Base-by-base conservation (phyloP, 2,888 invertebrate genomes). In the Coenonympha arcania region DNA sequence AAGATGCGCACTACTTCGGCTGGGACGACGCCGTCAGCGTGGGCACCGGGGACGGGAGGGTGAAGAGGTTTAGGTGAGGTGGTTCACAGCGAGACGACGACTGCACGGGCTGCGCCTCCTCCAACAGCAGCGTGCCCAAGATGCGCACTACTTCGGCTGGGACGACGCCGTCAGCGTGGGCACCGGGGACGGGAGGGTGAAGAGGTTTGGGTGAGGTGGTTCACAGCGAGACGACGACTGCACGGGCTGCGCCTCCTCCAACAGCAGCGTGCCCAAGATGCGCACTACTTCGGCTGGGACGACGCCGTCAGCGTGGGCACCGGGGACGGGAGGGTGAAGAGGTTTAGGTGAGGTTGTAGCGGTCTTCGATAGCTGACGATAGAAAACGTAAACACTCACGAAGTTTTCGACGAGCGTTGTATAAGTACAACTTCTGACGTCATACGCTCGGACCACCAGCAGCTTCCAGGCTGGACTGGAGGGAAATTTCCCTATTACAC, bases 191-290 rank as follows among this genome's bases (percentile, higher is more conserved):
- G 80, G 79, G 0, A 62, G 82, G 24, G 70, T 76, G 0, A 85
- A 84, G 58, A 69, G 52, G 0, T 84, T 84, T 40, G 81, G 77
- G 84, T 82, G 3, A 64, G 60, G 55, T 6, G 11, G 28, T 3
- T 44, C 1, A 6, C 5, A 13, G n/a, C 9, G 9, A 16, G 91
- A 93, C 58, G 86, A 82, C 22, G 89, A 89, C 6, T 90, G 90
- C 56, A 76, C 77, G 0, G 79, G 72, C 1, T 16, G 52, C 0
- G 49, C 54, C 1, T 51, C 42, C 0, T 49, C 56, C 0, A 82
- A 81, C 48, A 63, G 70, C 0, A 70, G 71, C 0, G 24, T 71
- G 1, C 75, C 81, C 0, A 67, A 69, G 9, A 63, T 78, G n/a
- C n/a, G n/a, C n/a, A n/a, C n/a, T n/a, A n/a, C n/a, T n/a, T n/a